Conservation (phyloP, 2,113 vertebrate species). For the Aegotheles bennettii region DNA sequence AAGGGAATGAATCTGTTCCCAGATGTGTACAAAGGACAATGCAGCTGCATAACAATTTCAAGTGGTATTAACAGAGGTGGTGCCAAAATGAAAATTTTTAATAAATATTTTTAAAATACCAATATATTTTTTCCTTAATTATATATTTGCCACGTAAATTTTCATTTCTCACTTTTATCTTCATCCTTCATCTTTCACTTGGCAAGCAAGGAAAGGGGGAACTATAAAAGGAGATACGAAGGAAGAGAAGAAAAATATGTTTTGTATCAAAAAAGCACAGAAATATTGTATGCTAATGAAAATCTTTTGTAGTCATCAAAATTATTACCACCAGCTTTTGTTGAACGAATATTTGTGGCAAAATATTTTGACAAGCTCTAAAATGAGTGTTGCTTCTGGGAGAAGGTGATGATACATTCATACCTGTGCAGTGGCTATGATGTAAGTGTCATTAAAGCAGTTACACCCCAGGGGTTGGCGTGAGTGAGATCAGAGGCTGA, state of each 20-base stretch:
- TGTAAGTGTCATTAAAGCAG: background rate
- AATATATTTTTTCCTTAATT: background rate
- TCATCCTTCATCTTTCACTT: conserved; percentile 21
- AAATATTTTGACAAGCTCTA: background rate
- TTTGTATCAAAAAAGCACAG: background rate
- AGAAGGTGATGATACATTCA: background rate
- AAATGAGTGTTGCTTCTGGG: background rate
- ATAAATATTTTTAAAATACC: background rate
- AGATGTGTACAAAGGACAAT: background rate
- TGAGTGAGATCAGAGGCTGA: background rate
- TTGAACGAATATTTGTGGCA: background rate
- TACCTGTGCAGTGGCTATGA: background rate
- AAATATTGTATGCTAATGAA: background rate
- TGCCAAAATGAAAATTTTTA: too few relatives aligned
- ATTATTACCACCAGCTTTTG: background rate
- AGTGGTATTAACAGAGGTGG: background rate
- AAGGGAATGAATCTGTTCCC: background rate
- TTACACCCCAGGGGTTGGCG: background rate
- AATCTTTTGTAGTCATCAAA: background rate
- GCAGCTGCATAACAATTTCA: background rate
- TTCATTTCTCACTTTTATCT: background rate
- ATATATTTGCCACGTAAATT: background rate
- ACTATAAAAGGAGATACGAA: background rate
- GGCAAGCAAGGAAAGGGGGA: background rate
- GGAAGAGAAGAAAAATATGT: background rate